Conservation (phyloP, 2,113 vertebrate species). For the Xenotilapia longispinis region DNA sequence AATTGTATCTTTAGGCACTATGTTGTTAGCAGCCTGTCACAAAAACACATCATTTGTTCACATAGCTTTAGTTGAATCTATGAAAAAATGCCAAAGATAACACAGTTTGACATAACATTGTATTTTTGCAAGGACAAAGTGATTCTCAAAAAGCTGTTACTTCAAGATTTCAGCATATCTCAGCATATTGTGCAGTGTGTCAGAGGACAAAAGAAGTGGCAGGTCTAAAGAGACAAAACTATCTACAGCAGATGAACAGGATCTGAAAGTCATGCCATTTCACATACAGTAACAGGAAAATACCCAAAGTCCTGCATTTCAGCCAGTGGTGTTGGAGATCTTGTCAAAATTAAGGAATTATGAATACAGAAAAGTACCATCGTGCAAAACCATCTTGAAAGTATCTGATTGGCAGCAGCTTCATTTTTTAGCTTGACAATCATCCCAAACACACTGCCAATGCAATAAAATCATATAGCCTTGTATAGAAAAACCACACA, state of each 20-base stretch:
- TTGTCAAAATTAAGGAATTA: background rate
- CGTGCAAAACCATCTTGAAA: background rate
- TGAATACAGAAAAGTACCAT: background rate
- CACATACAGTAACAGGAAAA: background rate
- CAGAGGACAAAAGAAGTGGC: background rate
- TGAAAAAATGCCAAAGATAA: background rate
- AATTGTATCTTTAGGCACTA: background rate
- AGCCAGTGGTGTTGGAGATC: background rate
- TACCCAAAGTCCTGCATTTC: background rate
- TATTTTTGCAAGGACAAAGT: background rate
- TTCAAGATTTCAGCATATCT: background rate
- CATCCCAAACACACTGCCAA: background rate
- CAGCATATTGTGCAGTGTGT: background rate
- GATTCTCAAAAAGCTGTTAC: background rate
- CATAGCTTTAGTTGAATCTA: background rate
- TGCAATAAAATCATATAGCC: background rate
- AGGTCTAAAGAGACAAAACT: background rate
- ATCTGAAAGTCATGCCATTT: background rate
- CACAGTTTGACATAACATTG: background rate
- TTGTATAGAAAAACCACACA: background rate
- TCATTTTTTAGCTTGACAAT: background rate
- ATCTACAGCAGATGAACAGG: background rate
- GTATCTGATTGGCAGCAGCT: background rate
- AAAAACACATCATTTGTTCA: background rate
- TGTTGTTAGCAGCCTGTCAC: background rate